A percentile compares a stretch with the other conserved stretches of the same genome.
Conservation (phyloP, 2,113 vertebrate genomes). For the Rhinolophus sinicus region DNA sequence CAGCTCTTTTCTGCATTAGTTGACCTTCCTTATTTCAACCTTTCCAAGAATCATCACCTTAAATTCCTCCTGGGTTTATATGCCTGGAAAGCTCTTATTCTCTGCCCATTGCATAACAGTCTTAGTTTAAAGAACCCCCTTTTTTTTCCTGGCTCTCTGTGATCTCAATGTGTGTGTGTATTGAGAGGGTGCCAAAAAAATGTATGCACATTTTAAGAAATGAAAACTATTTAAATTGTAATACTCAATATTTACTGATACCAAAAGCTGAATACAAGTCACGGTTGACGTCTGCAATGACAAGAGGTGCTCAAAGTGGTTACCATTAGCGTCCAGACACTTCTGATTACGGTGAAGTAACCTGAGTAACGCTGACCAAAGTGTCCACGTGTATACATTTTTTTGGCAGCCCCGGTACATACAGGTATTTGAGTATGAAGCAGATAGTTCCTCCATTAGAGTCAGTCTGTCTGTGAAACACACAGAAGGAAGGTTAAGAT, state of each 20-base stretch:
- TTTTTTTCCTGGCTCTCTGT: background rate
- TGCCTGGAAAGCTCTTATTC: background rate
- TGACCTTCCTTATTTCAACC: background rate
- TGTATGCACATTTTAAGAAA: too few relatives aligned
- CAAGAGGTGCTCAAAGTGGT: too few relatives aligned
- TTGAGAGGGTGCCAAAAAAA: too few relatives aligned
- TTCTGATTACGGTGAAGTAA: too few relatives aligned
- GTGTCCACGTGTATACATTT: too few relatives aligned
- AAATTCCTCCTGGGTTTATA: background rate
- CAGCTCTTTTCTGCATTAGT: background rate
- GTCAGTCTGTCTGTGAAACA: background rate
- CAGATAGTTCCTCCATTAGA: background rate
- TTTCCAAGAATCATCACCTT: background rate
- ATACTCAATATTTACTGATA: too few relatives aligned
- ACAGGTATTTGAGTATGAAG: background rate
- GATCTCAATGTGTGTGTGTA: background rate
- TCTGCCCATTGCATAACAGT: background rate
- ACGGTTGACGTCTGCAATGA: too few relatives aligned
- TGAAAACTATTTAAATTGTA: too few relatives aligned
- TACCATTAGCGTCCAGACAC: too few relatives aligned
- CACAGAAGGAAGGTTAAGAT: background rate
- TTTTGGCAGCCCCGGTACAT: too few relatives aligned
- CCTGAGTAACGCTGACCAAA: too few relatives aligned
- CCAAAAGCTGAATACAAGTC: too few relatives aligned
- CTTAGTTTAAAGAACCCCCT: background rate